Evolutionary conservation across 2,888 invertebrate species (phyloP), one percentile per base, ranked within the genome.

Genomic region (Aproaerema taeniolella): DNA sequence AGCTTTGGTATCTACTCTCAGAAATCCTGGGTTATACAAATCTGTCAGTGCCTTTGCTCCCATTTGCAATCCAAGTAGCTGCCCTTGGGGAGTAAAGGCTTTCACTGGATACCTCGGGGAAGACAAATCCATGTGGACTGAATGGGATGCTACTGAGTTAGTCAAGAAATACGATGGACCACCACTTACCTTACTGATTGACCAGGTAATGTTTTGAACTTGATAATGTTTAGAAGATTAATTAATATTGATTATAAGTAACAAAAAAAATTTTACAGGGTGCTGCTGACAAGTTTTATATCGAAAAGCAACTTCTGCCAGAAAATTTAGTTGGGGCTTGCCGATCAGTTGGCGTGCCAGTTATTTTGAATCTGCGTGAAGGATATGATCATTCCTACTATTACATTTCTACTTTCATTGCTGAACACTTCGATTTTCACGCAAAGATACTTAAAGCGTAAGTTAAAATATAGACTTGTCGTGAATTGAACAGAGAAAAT

Each of bases 371-470:
- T 52, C 83, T 91, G 61, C 89, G 94, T 7, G 92, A 93, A 49
- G 96, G 94, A 10, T 99, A 98, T 67, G 97, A 99, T 72, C 99
- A 99, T 79, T 93, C 95, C 32, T 99, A 98, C 67, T 98, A 91
- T 66, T 98, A 96, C 67, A 94, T 99, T 49, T 88, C 97, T 0
- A 91, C 95, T 0, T 99, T 95, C 73, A 92, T 99, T 38, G 94
- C 91, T 29, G 97, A 99, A 66, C 99, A 99, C 68, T 90, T 99
- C 44, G 90, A 90, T 41, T 96, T 96, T 75, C 99, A 99, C 74
- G 91, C 93, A 2, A 92, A 93, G 64, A 90, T 91, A 68, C 88
- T 96, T 11, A 91, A 90, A 50, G 78, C 77, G 24, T 83, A 74
- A 62, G 12, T 24, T 25, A 47, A 10, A n/a, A 7, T n/a, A n/a